Evolutionary conservation across 2,888 invertebrate genomes (phyloP), one percentile per base, ranked within the genome.

Genomic region (Yponomeuta malinellus): DNA sequence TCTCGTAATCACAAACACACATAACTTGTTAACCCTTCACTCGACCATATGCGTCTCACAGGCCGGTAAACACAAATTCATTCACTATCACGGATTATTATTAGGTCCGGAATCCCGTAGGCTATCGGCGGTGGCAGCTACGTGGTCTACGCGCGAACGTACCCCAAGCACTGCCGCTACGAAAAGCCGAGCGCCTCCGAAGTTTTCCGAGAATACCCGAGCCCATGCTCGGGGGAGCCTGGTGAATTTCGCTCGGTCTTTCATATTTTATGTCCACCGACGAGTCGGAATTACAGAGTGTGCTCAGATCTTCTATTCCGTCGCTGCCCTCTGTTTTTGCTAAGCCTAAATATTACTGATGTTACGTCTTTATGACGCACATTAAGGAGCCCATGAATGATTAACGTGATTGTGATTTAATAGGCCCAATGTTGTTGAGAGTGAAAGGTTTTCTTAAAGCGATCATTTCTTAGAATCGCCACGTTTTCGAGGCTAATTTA

Each of bases 221-320:
- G 72, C 74, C 73, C 70, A 77, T 77, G 81, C 81, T 83, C 78
- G 81, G 83, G 83, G 81, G 76, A 78, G 75, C 80, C 79, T 79
- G 77, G 84, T 80, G 84, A 87, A 87, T 86, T 90, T 85, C 78
- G 89, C 87, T 83, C 90, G 85, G 88, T 87, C 89, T 90, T 91
- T 91, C 91, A 91, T 90, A 91, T 91, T 91, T 91, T 90, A 91
- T 90, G 90, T 87, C 37, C 15, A 77, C 84, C 85, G 84, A 77
- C 84, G 84, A 78, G 82, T 83, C 85, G 86, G 87, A 87, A 88
- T 90, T 90, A 89, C 90, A 80, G 87, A 90, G 88, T 89, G 88
- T 88, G 88, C 87, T 88, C 83, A 83, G 88, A 70, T 63, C 70
- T 63, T 63, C 70, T 63, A 70, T 70, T 70, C 63, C 23, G 70